Base-by-base conservation (phyloP, 2,888 invertebrate genomes). In the Crioceris asparagi region DNA sequence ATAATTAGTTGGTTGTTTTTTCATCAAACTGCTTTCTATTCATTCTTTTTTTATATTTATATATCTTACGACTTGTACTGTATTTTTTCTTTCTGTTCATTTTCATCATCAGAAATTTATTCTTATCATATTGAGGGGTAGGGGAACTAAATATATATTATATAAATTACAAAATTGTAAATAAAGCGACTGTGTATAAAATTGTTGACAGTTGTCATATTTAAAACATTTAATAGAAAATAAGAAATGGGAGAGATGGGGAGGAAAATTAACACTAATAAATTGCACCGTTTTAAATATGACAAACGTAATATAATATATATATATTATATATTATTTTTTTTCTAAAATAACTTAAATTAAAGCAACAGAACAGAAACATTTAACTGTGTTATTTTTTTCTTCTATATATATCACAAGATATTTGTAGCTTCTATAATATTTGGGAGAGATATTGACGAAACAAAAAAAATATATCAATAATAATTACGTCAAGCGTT, bases 381-480 rank as follows among this genome's bases (percentile, higher is more conserved):
- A 40, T 37, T 29, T 46, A 51, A 53, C 49, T 49, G 48, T 45
- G 48, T 51, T 15, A 27, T 27, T 15, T n/a, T n/a, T n/a, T n/a
- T n/a, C 21, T 47, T 31, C 36, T 48, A 49, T 50, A 41, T 41
- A 46, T 53, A 53, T 53, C 53, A 53, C 53, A 53, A 53, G 51
- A 53, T 53, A 52, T 48, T 50, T 46, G 48, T 48, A 47, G 42
- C 38, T 43, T 45, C 47, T 40, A 42, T 42, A 36, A 41, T 43
- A 41, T 41, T 43, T 43, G 34, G 43, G 40, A 35, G 39, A 43
- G 40, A 35, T 21, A 40, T 17, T 11, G 16, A 15, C 14, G 10
- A 29, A 29, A 29, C 6, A 21, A 21, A 21, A n/a, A n/a, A n/a
- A n/a, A n/a, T n/a, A n/a, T n/a, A n/a, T n/a, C n/a, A n/a, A n/a